These are phyloP conservation scores for Campylomormyrus tamandua DNA, from an alignment of 2,113 vertebrate genomes.

Conservation along the genomic window DNA sequence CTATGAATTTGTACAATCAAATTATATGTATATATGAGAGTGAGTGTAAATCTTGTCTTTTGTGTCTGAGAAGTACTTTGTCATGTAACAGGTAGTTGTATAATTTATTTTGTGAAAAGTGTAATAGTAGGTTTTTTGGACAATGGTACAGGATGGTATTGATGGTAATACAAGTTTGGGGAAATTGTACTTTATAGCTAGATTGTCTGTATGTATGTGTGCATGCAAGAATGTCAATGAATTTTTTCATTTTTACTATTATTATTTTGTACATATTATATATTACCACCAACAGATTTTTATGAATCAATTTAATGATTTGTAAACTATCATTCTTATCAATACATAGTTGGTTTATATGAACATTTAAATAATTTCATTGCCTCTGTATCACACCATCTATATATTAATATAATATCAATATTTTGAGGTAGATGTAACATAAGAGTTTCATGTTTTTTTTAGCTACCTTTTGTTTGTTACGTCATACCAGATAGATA, in stretches of 20 bases:
- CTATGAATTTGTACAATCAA: conserved; percentile 28
- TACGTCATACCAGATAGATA: not conserved
- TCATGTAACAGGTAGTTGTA: conserved; percentile 21
- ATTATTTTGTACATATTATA: conserved; percentile 5
- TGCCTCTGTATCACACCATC: not conserved
- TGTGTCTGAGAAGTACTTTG: conserved; percentile 27
- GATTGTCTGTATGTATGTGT: conserved; percentile 32
- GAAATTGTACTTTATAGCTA: not conserved
- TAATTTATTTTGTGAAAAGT: conserved; percentile 34
- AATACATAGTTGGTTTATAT: not conserved
- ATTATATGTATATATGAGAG: conserved; percentile 4
- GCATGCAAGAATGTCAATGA: conserved; percentile 39
- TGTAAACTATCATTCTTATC: conserved; percentile 11
- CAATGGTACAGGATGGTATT: conserved; percentile 28
- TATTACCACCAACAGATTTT: not conserved
- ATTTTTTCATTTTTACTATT: conserved; percentile 20
- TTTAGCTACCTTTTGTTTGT: conserved; percentile 28
- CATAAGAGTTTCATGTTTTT: not conserved
- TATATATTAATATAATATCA: not conserved
- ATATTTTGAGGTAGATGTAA: not conserved
- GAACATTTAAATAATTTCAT: not conserved
- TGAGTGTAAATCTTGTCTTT: conserved; percentile 30
- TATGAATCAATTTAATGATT: conserved; percentile 16
- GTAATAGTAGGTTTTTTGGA: conserved; percentile 25
- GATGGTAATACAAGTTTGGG: not conserved